Conservation (phyloP, 2,797 vertebrate species). For the Chanos chanos region DNA sequence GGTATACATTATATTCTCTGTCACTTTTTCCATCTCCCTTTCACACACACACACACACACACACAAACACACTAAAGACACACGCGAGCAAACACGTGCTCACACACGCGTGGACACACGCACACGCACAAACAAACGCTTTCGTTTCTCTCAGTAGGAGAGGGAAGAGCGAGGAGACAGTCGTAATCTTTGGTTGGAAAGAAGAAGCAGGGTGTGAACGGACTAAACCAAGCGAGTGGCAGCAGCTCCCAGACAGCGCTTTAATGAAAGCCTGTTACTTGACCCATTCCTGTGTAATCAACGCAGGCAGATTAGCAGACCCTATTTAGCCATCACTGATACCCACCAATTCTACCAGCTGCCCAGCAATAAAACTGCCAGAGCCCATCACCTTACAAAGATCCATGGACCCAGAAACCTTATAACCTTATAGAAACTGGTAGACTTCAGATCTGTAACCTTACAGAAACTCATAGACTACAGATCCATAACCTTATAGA, state of each 20-base stretch:
- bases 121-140: too few relatives aligned
- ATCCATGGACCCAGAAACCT: too few relatives aligned
- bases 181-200: constrained; percentile 29
- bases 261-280: constrained; percentile 38
- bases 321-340: constrained; percentile 35
- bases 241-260: constrained; percentile 23
- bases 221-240: constrained; percentile 24
- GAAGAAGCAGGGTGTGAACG: constrained; percentile 28
- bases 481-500: too few relatives aligned
- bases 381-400: constrained; percentile 1
- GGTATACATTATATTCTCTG: neutral
- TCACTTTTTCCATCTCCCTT: neutral
- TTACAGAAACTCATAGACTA: too few relatives aligned
- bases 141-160: constrained; percentile 24
- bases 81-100: too few relatives aligned
- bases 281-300: constrained; percentile 43
- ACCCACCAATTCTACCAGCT: constrained; percentile 17
- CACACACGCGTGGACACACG: too few relatives aligned
- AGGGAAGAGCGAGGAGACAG: constrained; percentile 13
- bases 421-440: too few relatives aligned
- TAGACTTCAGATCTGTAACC: too few relatives aligned
- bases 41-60: too few relatives aligned
- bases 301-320: constrained; percentile 43
- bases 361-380: neutral
- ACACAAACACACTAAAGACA: too few relatives aligned